Conservation (phyloP, 2,113 vertebrate genomes). For the Emberiza fucata region DNA sequence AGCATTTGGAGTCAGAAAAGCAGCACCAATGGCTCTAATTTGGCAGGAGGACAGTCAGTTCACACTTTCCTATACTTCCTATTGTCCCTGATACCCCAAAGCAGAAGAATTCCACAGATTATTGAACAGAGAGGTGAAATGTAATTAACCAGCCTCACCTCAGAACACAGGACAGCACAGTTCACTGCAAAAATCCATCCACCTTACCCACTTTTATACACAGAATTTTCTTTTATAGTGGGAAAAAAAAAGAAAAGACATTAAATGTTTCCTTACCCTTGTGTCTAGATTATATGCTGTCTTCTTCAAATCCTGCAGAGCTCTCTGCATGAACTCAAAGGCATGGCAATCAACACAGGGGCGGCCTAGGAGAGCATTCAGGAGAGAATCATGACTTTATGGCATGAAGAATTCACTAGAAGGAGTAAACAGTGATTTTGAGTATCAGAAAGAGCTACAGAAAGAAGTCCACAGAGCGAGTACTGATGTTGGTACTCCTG, state of each 20-base stretch:
- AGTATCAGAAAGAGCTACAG: not conserved
- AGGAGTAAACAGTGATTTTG: not conserved
- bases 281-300: slow-evolving; percentile 92
- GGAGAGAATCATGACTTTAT: not conserved
- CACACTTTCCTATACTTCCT: not conserved
- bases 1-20: not conserved
- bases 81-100: not conserved
- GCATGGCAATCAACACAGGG: slow-evolving; percentile 97
- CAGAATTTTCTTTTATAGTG: not conserved
- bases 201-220: not conserved
- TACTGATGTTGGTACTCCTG: not conserved
- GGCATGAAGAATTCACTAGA: not conserved
- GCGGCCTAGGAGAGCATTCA: slow-evolving; percentile 76
- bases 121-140: not conserved
- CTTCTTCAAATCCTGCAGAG: slow-evolving; percentile 94
- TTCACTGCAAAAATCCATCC: not conserved
- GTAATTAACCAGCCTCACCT: not conserved
- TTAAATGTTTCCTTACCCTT: slow-evolving; percentile 73
- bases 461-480: not conserved
- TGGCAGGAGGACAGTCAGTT: not conserved
- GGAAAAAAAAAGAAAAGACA: not conserved
- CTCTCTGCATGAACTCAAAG: slow-evolving; percentile 98
- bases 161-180: not conserved
- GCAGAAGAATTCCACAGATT: not conserved
- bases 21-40: not conserved